Evolutionary conservation across 2,113 vertebrate genomes (phyloP).

Genomic region (Tyrannus savana): DNA sequence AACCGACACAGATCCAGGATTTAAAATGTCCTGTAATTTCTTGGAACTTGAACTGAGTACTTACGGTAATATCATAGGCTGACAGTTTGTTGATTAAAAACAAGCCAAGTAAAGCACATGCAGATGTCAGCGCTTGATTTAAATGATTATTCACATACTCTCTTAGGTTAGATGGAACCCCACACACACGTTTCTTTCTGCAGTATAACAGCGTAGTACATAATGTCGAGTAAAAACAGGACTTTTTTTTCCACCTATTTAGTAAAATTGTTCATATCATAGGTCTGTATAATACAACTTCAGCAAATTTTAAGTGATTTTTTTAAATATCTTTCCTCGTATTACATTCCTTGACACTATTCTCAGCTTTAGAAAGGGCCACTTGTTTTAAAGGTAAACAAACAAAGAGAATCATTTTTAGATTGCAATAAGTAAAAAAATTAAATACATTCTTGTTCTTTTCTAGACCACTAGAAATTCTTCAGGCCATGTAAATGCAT

Average conservation of each 20-base stretch:
- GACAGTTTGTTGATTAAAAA: constrained; percentile 62
- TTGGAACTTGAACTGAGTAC: constrained; percentile 35
- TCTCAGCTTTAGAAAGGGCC: neutral
- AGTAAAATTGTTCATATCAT: neutral
- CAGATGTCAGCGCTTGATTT: constrained; percentile 50
- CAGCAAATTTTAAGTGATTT: neutral
- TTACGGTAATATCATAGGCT: constrained; percentile 29
- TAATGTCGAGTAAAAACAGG: neutral
- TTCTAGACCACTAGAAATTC: neutral
- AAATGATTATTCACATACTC: constrained; percentile 39
- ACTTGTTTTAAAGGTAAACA: neutral
- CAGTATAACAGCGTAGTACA: neutral
- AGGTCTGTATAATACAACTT: neutral
- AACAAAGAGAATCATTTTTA: neutral
- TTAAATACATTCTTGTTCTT: neutral
- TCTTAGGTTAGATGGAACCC: neutral
- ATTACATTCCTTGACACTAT: neutral
- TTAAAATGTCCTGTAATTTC: constrained; percentile 47
- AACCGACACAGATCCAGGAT: neutral
- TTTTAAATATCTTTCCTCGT: neutral
- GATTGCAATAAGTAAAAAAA: neutral
- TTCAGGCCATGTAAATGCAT: neutral
- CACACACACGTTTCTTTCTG: neutral
- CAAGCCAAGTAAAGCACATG: constrained; percentile 57
- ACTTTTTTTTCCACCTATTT: neutral